Conservation (phyloP, 2,113 vertebrate species). For the Archocentrus centrarchus region DNA sequence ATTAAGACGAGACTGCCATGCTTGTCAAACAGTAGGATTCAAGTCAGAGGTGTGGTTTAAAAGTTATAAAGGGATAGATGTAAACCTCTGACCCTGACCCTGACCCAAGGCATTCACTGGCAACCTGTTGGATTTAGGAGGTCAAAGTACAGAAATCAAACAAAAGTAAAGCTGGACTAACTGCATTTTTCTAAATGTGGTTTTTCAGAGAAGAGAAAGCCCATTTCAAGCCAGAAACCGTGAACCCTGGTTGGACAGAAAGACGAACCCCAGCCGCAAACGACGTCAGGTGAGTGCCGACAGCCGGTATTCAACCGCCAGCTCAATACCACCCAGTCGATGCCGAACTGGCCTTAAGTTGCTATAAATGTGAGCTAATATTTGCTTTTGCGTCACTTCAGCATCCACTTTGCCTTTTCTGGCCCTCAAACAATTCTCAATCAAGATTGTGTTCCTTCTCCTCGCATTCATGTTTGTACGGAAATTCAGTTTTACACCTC, state of each 20-base stretch:
- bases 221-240: slow-evolving; percentile 83
- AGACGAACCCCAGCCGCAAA: slow-evolving; percentile 83
- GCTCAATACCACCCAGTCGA: not conserved
- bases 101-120: not conserved
- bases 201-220: slow-evolving; percentile 83
- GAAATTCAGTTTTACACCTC: slow-evolving; percentile 45
- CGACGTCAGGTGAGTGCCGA: slow-evolving; percentile 80
- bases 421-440: not conserved
- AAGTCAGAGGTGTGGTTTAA: not conserved
- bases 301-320: not conserved
- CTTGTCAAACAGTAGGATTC: not conserved
- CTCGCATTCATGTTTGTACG: slow-evolving; percentile 24
- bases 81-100: not conserved
- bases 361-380: not conserved
- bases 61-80: not conserved
- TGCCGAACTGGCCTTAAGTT: not conserved
- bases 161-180: not conserved
- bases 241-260: slow-evolving; percentile 85
- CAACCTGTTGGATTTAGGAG: not conserved
- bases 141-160: not conserved
- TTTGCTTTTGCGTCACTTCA: slow-evolving; percentile 16
- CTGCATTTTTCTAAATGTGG: not conserved
- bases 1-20: not conserved
- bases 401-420: not conserved
- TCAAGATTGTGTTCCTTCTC: not conserved